Evolutionary conservation across 2,888 invertebrate genomes (phyloP), one percentile per base, ranked within the genome.

Genomic region (Tiliacea citrago): DNA sequence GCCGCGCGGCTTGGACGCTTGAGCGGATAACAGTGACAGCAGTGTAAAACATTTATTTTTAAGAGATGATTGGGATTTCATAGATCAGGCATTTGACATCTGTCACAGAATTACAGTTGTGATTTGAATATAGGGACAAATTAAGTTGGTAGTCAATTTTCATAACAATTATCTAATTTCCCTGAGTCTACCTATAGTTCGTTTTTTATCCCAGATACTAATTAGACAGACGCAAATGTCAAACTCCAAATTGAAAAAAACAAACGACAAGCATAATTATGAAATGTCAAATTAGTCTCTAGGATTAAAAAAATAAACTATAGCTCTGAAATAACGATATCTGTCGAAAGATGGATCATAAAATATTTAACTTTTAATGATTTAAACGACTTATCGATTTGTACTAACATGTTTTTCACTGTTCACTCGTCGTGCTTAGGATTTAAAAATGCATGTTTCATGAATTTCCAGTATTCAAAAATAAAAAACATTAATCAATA

Each of bases 401-500:
- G 13, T 7, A 13, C 21, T 21, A 8, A 21, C 49, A 49, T 49
- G 21, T 18, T 49, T 47, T 53, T 53, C n/a, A 24, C n/a, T 53
- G 12, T 55, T 16, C 24, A 24, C 16, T 57, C 16, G 16, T 16
- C 8, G 8, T 57, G 29, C 8, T 18, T 29, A 42, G 1, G 16
- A 57, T 57, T 29, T 57, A 57, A 57, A 18, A 57, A 2, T 7
- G 13, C 12, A 57, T 57, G 3, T 29, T 18, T 63, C 7, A 63
- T 12, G 4, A 18, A 45, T 24, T 45, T 18, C 18, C 24, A 12
- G 42, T 18, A 13, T 35, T 65, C 35, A 3, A n/a, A 9, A 51
- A 65, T 1, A 29, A 39, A 35, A 35, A 18, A 66, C 16, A 57
- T 65, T 2, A 21, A 63, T 55, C n/a, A 42, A 67, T 58, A 92